A percentile compares a stretch with the other conserved stretches of the same genome.
phyloP scores from a whole-genome alignment of 1,140 invertebrate genomes.

The Hylaeus anthracinus region DNA sequence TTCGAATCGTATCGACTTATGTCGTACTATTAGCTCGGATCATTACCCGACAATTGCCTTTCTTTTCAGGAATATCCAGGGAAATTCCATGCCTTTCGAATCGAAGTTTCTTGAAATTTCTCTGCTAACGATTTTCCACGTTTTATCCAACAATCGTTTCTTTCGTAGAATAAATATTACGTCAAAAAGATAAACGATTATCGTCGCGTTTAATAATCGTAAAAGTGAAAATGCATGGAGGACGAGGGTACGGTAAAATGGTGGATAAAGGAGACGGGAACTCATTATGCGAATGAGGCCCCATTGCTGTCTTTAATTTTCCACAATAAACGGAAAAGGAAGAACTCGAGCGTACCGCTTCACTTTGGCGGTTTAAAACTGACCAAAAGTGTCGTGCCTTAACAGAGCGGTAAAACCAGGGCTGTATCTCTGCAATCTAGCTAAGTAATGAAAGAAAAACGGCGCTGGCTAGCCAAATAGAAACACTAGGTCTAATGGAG shows the following conservation, averaged over 20 bases:
- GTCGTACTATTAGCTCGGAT: background rate
- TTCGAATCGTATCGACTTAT: slow-evolving; percentile 1
- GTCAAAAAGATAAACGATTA: background rate
- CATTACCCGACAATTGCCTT: background rate
- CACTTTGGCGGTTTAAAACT: background rate
- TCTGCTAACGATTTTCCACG: too few species aligned
- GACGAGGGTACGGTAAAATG: too few species aligned
- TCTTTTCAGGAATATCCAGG: background rate
- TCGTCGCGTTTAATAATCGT: too few species aligned
- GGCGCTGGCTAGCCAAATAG: background rate
- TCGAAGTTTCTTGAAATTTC: too few species aligned
- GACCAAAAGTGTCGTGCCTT: background rate
- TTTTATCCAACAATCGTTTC: too few species aligned
- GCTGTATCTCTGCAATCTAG: slow-evolving; percentile 11
- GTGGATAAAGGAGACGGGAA: too few species aligned
- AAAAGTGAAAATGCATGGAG: too few species aligned
- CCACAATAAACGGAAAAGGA: background rate
- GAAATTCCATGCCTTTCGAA: background rate
- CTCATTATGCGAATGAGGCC: too few species aligned
- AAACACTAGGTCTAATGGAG: slow-evolving; percentile 23
- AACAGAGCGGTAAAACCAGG: background rate
- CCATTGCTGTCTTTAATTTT: background rate
- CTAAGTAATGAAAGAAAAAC: slow-evolving; percentile 38
- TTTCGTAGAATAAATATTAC: too few species aligned
- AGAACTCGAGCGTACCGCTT: too few species aligned